Conservation (phyloP, 1,140 invertebrate species). For the Drosophila simulans region DNA sequence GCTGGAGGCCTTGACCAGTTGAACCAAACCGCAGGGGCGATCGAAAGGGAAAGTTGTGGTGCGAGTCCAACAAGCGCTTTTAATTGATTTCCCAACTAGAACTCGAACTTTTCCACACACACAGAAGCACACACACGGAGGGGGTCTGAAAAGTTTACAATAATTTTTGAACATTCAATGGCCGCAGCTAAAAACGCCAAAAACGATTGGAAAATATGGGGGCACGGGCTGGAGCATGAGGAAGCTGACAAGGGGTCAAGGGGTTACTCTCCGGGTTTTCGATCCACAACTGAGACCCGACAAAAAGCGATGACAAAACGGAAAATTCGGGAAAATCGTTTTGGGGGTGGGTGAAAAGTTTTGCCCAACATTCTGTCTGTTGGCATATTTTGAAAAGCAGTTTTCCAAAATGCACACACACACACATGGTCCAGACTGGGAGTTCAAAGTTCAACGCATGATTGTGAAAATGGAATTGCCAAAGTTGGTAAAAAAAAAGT, state of each 20-base stretch:
- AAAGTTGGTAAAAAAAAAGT: slow-evolving; percentile 61
- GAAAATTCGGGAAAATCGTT: slow-evolving; percentile 33
- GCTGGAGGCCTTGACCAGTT: slow-evolving; percentile 22
- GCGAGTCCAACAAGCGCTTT: slow-evolving; percentile 69
- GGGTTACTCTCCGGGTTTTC: slow-evolving; percentile 31
- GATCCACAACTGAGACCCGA: slow-evolving; percentile 69
- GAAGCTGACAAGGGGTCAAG: slow-evolving; percentile 7
- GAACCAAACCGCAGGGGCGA: slow-evolving; percentile 12
- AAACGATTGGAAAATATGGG: slow-evolving; percentile 53
- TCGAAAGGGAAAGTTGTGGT: slow-evolving; percentile 72
- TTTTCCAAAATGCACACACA: slow-evolving; percentile 67
- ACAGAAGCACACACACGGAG: background rate
- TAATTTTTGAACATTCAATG: slow-evolving; percentile 81
- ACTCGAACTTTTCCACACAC: slow-evolving; percentile 32
- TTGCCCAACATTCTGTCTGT: slow-evolving; percentile 58
- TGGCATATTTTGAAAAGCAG: slow-evolving; percentile 76
- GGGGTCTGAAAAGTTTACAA: slow-evolving; percentile 80
- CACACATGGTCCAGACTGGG: slow-evolving; percentile 33
- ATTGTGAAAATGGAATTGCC: slow-evolving; percentile 81
- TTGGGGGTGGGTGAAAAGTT: slow-evolving; percentile 56
- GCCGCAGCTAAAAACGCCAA: slow-evolving; percentile 80
- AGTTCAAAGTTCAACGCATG: slow-evolving; percentile 81
- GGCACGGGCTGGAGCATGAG: background rate
- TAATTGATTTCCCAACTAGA: slow-evolving; percentile 78
- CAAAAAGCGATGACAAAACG: slow-evolving; percentile 60